Conservation (phyloP, 2,797 vertebrate species). For the Ptychadena robeensis region DNA sequence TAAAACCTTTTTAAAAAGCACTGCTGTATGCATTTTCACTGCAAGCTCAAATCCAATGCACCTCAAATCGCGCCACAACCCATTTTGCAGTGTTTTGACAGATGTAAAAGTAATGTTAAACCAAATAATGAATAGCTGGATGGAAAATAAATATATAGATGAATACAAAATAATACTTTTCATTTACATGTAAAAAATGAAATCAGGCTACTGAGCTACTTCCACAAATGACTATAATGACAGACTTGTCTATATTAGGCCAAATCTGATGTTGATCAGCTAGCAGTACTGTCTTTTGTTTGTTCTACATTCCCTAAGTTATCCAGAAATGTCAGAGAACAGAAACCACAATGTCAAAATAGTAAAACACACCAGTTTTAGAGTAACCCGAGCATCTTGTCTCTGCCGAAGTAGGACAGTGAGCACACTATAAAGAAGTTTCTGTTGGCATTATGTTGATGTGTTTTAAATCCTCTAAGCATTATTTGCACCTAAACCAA, state of each 20-base stretch:
- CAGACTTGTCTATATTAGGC: not conserved
- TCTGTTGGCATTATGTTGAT: not conserved
- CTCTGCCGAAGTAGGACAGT: slow-evolving; percentile 24
- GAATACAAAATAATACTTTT: not conserved
- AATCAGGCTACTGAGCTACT: not conserved
- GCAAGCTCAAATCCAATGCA: no score
- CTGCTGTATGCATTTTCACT: no score
- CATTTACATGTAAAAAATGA: not conserved
- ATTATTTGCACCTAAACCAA: not conserved
- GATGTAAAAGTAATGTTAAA: no score
- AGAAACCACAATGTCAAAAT: slow-evolving; percentile 40
- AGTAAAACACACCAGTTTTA: slow-evolving; percentile 27
- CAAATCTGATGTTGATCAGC: not conserved
- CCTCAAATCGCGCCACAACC: no score
- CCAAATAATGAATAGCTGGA: no score
- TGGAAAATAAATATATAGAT: no score
- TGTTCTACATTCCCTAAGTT: not conserved
- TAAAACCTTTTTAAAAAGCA: no score
- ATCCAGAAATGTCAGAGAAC: slow-evolving; percentile 46
- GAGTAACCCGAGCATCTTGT: slow-evolving; percentile 40
- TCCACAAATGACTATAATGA: not conserved
- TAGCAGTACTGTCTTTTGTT: slow-evolving; percentile 23
- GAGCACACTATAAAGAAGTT: slow-evolving; percentile 25
- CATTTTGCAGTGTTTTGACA: no score
- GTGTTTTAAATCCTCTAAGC: not conserved